Base-by-base conservation (phyloP, 2,888 invertebrate genomes). In the Matsumyia berberina region DNA sequence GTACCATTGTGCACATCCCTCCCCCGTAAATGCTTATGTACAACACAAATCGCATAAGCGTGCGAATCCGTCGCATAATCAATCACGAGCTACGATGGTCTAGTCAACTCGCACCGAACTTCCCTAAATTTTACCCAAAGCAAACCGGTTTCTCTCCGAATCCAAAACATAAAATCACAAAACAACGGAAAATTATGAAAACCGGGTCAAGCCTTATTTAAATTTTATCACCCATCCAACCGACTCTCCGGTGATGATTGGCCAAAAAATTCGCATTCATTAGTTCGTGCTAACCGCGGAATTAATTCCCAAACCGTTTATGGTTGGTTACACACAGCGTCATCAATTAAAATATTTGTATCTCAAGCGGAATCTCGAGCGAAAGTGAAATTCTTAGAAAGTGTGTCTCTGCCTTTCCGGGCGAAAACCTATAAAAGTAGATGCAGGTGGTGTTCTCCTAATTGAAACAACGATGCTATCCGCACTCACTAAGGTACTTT, bases 381-480 rank as follows among this genome's bases (percentile, higher is more conserved):
- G 58, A 58, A 58, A 58, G 58, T 37, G 58, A 58, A 58, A 35
- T 58, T 39, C 37, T 58, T 35, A 15, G 58, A 37, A 58, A 37
- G 24, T 39, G 11, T 39, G 1, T 15, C 15, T 24, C 4, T 24
- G 24, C 24, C 6, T 12, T 12, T 12, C 12, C 39, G 12, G 12
- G 5, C 15, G 2, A 2, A 6, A 7, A n/a, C n/a, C 53, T 53
- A 53, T 53, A 53, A 53, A 53, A 53, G 53, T 53, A 6, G 39
- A n/a, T 12, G 39, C 39, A 12, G n/a, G 7, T 12, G 31, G 8
- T 6, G 29, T 29, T 31, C 11, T 6, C 6, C 53, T 33, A 12
- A 12, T 39, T 12, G 39, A 5, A 12, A 12, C 39, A 39, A n/a
- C n/a, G n/a, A n/a, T 39, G 39, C 5, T 12, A 12, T n/a, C 12